phyloP scores from a whole-genome alignment of 2,888 invertebrate species.

The Tricholauxania praeusta region DNA sequence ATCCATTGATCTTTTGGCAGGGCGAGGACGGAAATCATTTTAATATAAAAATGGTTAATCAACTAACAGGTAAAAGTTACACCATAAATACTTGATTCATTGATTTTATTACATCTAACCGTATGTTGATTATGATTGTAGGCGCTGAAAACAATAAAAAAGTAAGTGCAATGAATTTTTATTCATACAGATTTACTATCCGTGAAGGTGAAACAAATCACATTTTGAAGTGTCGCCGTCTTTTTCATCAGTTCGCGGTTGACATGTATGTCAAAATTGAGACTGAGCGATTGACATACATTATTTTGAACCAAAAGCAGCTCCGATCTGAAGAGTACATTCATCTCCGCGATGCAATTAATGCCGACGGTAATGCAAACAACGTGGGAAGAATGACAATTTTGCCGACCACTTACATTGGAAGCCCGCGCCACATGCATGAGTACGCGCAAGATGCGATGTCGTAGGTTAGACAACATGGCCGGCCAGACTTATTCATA shows the following conservation, averaged over 20 bases:
- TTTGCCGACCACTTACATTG: constrained; percentile 29
- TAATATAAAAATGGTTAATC: constrained; percentile 22
- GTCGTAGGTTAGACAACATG: constrained; percentile 31
- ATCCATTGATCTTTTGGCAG: constrained; percentile 38
- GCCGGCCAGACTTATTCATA: constrained; percentile 21
- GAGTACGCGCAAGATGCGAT: constrained; percentile 37
- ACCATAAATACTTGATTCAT: no score
- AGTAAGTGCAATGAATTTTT: constrained; percentile 34
- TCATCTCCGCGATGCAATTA: constrained; percentile 31
- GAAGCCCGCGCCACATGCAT: constrained; percentile 38
- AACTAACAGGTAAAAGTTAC: constrained; percentile 3
- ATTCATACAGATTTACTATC: constrained; percentile 36
- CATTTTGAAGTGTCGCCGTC: constrained; percentile 37
- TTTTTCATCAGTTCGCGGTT: constrained; percentile 59
- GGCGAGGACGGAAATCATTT: constrained; percentile 39
- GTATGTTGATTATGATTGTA: no score
- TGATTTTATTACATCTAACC: no score
- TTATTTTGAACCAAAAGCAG: constrained; percentile 37
- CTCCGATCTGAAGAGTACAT: constrained; percentile 34
- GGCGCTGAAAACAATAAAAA: no score
- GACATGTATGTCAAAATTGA: constrained; percentile 62
- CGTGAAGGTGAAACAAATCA: constrained; percentile 18
- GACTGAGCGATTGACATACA: constrained; percentile 51
- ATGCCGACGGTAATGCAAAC: constrained; percentile 23
- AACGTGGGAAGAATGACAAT: constrained; percentile 19